Evolutionary conservation across 2,888 invertebrate species (phyloP), one percentile per base, ranked within the genome.

Genomic region (Frankliniella intonsa): DNA sequence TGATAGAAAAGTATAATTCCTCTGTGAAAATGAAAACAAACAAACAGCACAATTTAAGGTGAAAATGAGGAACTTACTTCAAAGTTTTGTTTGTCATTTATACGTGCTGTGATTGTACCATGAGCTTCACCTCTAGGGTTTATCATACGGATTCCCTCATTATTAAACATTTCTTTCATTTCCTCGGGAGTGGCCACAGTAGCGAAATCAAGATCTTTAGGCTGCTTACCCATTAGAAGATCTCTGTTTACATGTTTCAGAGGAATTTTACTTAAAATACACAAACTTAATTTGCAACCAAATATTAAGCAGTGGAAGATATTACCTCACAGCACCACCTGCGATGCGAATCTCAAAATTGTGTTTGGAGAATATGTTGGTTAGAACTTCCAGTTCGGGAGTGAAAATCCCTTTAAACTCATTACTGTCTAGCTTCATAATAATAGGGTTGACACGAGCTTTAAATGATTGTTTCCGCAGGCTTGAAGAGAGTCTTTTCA

Each of bases 181-280:
- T 99, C 91, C 22, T 92, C 91, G 0, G 99, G 99, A 0, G 98
- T 99, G 12, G 99, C 99, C 22, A 94, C 95, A 10, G 99, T 98
- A 0, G 99, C 99, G 90, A 99, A 98, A 89, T 99, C 99, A 81
- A 99, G 89, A 89, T 99, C 99, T 86, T 94, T 94, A 0, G 98
- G 97, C 84, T 89, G 89, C 81, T 91, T 91, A 8, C 92, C 92
- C 91, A 94, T 91, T n/a, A 97, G 87, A 51, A 97, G 89, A 88
- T 97, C 97, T 84, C 96, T 92, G 85, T 1, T 62, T 17, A 3
- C 17, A 14, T 7, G 14, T 62, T n/a, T 19, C 38, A 82, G 79
- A 14, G 17, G 25, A 79, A 80, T 12, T 50, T 17, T 14, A 22
- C 55, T 17, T 25, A 79, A 22, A 17, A 14, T 27, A 55, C 81